phyloP scores from a whole-genome alignment of 2,113 vertebrate species.

The Alouatta palliata region DNA sequence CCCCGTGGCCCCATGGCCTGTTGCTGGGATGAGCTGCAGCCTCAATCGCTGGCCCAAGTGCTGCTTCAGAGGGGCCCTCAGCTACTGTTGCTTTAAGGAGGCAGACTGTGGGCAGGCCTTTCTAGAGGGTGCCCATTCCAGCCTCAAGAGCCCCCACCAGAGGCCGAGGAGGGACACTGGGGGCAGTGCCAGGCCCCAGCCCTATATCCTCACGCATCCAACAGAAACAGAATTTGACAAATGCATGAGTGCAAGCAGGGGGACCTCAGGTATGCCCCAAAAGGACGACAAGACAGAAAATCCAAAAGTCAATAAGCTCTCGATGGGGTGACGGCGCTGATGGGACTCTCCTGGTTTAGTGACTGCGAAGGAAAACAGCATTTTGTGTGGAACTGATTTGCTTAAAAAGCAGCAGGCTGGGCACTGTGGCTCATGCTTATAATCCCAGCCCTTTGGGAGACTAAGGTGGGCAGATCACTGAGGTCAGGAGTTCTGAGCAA shows the following conservation, averaged over 20 bases:
- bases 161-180: not conserved
- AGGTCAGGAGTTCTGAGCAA: no score
- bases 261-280: not conserved
- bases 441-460: no score
- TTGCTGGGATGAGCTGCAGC: not conserved
- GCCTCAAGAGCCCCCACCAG: not conserved
- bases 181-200: not conserved
- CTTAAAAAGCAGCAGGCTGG: not conserved
- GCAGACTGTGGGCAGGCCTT: not conserved
- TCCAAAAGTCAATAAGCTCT: not conserved
- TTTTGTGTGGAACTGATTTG: not conserved
- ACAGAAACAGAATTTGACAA: not conserved
- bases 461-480: no score
- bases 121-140: not conserved
- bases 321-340: rapidly evolving
- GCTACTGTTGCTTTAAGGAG: not conserved
- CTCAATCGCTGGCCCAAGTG: rapidly evolving
- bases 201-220: rapidly evolving
- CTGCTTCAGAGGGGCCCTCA: not conserved
- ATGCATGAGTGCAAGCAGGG: no score
- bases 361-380: not conserved
- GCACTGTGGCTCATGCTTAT: no score
- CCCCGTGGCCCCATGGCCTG: not conserved
- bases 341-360: not conserved
- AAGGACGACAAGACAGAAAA: not conserved